Evolutionary conservation across 2,888 invertebrate species (phyloP), one percentile per base, ranked within the genome.

Genomic region (Acronicta aceris): DNA sequence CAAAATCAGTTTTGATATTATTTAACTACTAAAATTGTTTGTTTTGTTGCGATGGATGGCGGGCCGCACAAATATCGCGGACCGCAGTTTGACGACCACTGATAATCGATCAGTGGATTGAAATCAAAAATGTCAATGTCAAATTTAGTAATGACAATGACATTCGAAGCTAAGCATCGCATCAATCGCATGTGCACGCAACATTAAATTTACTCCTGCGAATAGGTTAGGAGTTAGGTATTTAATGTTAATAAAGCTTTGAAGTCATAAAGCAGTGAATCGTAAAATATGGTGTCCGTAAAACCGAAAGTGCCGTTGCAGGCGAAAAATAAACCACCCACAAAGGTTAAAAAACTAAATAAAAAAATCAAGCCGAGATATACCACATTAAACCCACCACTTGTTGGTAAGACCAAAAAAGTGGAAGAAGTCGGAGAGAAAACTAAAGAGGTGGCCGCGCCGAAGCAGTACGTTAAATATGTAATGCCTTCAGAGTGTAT

Each of bases 401-500:
- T 55, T 27, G 30, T n/a, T 49, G 15, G 59, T 42, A 60, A 59
- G 21, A 55, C 33, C 30, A 65, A 73, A 56, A 40, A 51, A 47
- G 71, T 67, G 49, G 65, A 58, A 30, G 54, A 49, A 53, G 30
- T 47, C 25, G 12, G 15, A 13, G 47, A 46, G 8, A 41, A 60
- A 55, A 47, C 54, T 5, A 61, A 52, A 25, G 55, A 43, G 40
- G 51, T 45, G 8, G n/a, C 17, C 21, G n/a, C 45, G 15, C 21
- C 45, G 17, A 81, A 76, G 41, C 87, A 85, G 50, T 88, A 86
- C 74, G 13, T 53, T 0, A 89, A 89, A 75, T 89, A 85, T 74
- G 74, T 88, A 27, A 84, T 90, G 85, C 94, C 94, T 41, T 86
- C 92, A 13, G 85, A 88, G 74, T 82, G 75, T 65, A 73, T 94